Base-by-base conservation (phyloP, 2,113 vertebrate genomes). In the Rissa tridactyla region DNA sequence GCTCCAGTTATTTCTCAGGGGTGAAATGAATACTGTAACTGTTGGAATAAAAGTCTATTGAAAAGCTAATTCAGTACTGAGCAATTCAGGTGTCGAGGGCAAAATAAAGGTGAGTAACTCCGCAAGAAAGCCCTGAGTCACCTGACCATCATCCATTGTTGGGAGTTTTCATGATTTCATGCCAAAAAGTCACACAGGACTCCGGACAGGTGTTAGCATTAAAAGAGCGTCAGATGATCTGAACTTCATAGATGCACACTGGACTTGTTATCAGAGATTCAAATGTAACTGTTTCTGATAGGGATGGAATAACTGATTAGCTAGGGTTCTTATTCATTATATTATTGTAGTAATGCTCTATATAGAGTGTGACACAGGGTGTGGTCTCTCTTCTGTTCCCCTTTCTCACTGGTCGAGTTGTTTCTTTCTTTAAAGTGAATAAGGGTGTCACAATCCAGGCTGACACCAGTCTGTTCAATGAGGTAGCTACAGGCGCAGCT, bases 1-100 rank as follows among this genome's bases (percentile, higher is more conserved):
- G 58, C 62, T 64, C 34, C 83, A 91, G 64, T 76, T 91, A 91
- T 92, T 92, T 91, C 69, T 96, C 77, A 69, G 70, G 49, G 29
- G 44, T 76, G 65, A 95, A 96, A 85, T 46, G 13, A 40, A 87
- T 82, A 82, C 27, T 72, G 83, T 34, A 93, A 68, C 64, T 47
- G 32, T 52, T 51, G 38, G 51, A 81, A 95, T 70, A 86, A 47
- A 93, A 75, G 34, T 78, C 51, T 81, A 57, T 23, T 91, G 64
- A 95, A 88, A 79, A 10, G 15, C 34, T 71, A 73, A 47, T 65
- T 91, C 83, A 57, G 32, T 61, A 62, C 9, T 14, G 25, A 79
- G 69, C 32, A 79, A 81, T 75, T 62, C 69, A 89, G 18, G 32
- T 79, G 64, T 83, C 32, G 34, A 57, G 16, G 23, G 5, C 6